A percentile compares a stretch with the other conserved stretches of the same genome.
phyloP scores from a whole-genome alignment of 1,140 invertebrate species.

The Diabrotica undecimpunctata region DNA sequence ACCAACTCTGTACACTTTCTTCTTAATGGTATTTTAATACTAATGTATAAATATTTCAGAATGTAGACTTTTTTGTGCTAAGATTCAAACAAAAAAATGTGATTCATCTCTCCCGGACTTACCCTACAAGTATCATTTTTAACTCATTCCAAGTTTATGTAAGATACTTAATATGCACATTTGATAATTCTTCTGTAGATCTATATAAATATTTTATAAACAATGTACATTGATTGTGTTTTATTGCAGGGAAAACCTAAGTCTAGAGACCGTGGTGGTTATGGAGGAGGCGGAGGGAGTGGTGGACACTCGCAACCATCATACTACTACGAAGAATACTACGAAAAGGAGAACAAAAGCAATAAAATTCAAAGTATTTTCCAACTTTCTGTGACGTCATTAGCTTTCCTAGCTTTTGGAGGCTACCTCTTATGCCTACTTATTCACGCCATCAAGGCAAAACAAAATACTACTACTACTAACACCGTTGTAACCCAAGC shows the following conservation, averaged over 20 bases:
- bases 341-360: conserved; percentile 52
- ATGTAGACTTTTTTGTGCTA: too few species aligned
- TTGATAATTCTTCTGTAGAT: too few species aligned
- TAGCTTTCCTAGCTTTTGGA: conserved; percentile 74
- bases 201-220: too few species aligned
- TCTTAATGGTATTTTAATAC: too few species aligned
- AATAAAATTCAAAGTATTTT: conserved; percentile 63
- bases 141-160: too few species aligned
- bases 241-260: not conserved
- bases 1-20: too few species aligned
- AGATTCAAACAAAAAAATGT: too few species aligned
- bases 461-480: conserved; percentile 44
- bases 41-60: too few species aligned
- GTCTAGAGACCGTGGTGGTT: not conserved
- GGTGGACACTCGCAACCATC: conserved; percentile 6
- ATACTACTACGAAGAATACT: conserved; percentile 41
- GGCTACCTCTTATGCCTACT: conserved; percentile 72
- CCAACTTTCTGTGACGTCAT: conserved; percentile 65
- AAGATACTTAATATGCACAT: too few species aligned
- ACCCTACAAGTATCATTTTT: too few species aligned
- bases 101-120: too few species aligned
- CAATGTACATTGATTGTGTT: too few species aligned
- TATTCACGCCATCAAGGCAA: conserved; percentile 63
- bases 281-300: not conserved
- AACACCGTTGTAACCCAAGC: conserved; percentile 1